These are phyloP conservation scores for Urocitellus parryii DNA, from an alignment of 2,113 vertebrate genomes.

Conservation along the genomic window DNA sequence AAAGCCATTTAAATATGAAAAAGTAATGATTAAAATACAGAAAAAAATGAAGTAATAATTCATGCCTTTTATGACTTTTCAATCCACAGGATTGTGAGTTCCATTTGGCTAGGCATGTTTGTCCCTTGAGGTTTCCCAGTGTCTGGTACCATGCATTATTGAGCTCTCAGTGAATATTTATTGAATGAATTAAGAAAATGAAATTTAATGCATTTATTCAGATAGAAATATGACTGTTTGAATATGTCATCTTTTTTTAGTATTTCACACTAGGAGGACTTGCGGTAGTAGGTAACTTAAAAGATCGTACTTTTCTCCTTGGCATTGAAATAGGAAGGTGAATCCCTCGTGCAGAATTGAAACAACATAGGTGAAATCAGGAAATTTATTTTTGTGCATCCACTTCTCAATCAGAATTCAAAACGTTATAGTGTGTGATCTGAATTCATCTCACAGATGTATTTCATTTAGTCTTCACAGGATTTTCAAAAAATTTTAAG, in stretches of 20 bases:
- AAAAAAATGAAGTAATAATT: slow-evolving; percentile 25
- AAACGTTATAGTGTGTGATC: background rate
- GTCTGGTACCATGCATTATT: background rate
- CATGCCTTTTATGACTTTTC: background rate
- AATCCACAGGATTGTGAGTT: background rate
- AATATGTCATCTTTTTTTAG: background rate
- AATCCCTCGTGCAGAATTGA: background rate
- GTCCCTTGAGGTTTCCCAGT: background rate
- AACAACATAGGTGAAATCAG: background rate
- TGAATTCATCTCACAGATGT: background rate
- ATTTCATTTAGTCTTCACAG: background rate
- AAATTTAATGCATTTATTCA: slow-evolving; percentile 11
- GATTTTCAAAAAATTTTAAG: background rate
- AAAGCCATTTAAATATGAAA: slow-evolving; percentile 53
- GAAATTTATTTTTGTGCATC: background rate
- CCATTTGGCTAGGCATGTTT: background rate
- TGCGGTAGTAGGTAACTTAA: background rate
- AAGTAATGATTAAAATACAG: slow-evolving; percentile 39
- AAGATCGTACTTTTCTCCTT: background rate
- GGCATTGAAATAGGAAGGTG: background rate
- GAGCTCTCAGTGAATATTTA: background rate
- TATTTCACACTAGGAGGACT: background rate
- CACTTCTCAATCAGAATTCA: slow-evolving; percentile 27
- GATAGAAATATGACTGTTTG: slow-evolving; percentile 17
- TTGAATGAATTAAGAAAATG: slow-evolving; percentile 35